Evolutionary conservation across 2,888 invertebrate genomes (phyloP), one percentile per base, ranked within the genome.

Genomic region (Dorcus parallelipipedus): DNA sequence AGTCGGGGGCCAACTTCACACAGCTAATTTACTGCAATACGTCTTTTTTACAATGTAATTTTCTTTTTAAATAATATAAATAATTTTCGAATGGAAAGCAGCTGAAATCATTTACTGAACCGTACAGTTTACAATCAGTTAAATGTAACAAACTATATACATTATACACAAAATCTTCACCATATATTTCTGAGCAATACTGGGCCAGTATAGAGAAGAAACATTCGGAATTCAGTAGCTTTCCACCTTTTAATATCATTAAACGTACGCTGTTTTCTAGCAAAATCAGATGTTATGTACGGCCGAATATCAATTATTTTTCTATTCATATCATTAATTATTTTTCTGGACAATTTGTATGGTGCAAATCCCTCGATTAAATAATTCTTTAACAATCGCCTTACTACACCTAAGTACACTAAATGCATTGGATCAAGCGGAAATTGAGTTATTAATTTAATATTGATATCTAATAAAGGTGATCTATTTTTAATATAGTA

Each of bases 171-270:
- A 52, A 42, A 52, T 52, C 41, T 20, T 52, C 41, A 26, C 14
- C 43, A 42, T 42, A 41, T 9, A 52, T 20, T 41, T 52, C 23
- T 17, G 7, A 65, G 17, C 6, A 59, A 56, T 9, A 65, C 50
- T 45, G 49, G 47, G 9, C 60, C 63, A 5, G 51, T 49, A 47
- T 64, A 65, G 5, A 65, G 42, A 23, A 63, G 42, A 56, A 63
- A 63, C 5, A 48, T 38, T 51, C 63, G 23, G 26, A 62, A 64
- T 57, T 67, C 66, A n/a, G 61, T 60, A 14, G 63, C 64, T 52
- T 63, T 64, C 38, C 41, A 63, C 9, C 60, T 38, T 17, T 56
- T 39, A 14, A 59, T 42, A 53, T 64, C 64, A 9, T 41, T 49
- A 33, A 64, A 58, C 8, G 55, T 4, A 38, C 64, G 39, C 8